A percentile compares a stretch with the other conserved stretches of the same genome.
These are phyloP conservation scores for Plectropomus leopardus DNA, from an alignment of 2,113 vertebrate genomes.

Conservation along the genomic window DNA sequence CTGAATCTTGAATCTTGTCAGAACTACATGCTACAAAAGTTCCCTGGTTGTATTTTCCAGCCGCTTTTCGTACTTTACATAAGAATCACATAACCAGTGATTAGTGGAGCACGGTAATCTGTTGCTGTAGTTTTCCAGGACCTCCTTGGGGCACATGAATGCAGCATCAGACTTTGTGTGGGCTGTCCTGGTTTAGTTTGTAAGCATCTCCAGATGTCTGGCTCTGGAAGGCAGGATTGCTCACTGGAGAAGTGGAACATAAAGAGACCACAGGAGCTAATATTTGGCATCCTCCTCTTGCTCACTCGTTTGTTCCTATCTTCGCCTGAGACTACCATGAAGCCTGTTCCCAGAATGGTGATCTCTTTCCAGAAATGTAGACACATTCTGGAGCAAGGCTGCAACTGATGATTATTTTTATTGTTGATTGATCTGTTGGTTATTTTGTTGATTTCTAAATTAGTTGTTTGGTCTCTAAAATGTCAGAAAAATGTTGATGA, in stretches of 20 bases:
- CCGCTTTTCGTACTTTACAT: slow-evolving; percentile 5
- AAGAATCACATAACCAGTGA: slow-evolving; percentile 11
- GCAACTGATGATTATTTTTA: too few relatives aligned
- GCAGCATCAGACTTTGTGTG: slow-evolving; percentile 51
- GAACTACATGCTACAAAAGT: not conserved
- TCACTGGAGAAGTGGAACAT: slow-evolving; percentile 55
- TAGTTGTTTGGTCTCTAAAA: too few relatives aligned
- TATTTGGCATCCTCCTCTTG: slow-evolving; percentile 25
- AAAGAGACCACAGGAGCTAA: slow-evolving; percentile 39
- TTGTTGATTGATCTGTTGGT: too few relatives aligned
- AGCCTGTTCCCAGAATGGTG: slow-evolving; percentile 16
- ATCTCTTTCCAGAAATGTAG: not conserved
- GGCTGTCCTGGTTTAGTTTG: slow-evolving; percentile 52
- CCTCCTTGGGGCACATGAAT: slow-evolving; percentile 40
- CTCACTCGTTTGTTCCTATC: slow-evolving; percentile 28
- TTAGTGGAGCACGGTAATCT: slow-evolving; percentile 31
- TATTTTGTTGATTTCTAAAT: too few relatives aligned
- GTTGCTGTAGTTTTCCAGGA: slow-evolving; percentile 46
- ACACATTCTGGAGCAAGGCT: slow-evolving; percentile 13
- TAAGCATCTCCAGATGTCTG: slow-evolving; percentile 81
- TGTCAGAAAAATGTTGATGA: too few relatives aligned
- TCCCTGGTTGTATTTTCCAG: slow-evolving; percentile 17
- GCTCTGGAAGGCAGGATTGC: slow-evolving; percentile 46
- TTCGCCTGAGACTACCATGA: slow-evolving; percentile 16
- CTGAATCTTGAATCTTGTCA: too few relatives aligned